A percentile compares a stretch with the other conserved stretches of the same genome.
These are phyloP conservation scores for Sus cebifrons DNA, from an alignment of 2,797 vertebrate species.

Conservation along the genomic window DNA sequence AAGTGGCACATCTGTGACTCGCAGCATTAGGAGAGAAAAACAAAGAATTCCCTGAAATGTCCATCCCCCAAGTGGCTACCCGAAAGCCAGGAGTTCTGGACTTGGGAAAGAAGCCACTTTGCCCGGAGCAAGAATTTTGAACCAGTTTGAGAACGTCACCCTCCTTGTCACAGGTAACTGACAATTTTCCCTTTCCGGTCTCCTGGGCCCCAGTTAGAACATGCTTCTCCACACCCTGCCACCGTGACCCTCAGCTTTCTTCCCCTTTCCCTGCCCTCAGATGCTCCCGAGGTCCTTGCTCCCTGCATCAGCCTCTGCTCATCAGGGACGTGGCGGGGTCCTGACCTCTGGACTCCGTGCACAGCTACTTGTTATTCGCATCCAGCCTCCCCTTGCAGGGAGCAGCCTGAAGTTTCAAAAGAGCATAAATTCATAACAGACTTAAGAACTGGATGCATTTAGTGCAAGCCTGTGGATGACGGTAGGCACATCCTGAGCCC, in stretches of 20 bases:
- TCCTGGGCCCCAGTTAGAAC: neutral
- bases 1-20: neutral
- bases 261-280: neutral
- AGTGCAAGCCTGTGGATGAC: constrained; percentile 29
- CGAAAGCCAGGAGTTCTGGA: neutral
- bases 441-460: constrained; percentile 61
- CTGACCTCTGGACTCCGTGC: neutral
- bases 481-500: constrained; percentile 26
- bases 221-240: neutral
- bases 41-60: neutral
- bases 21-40: neutral
- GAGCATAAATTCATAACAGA: constrained; percentile 49
- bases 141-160: neutral
- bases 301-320: neutral
- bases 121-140: neutral
- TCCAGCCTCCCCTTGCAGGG: neutral
- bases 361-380: constrained; percentile 36
- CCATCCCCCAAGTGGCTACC: neutral
- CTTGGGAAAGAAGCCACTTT: neutral
- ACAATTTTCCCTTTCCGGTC: constrained; percentile 11
- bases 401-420: constrained; percentile 58
- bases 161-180: neutral
- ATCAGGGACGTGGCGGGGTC: neutral
- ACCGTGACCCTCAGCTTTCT: neutral
- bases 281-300: neutral